phyloP scores from a whole-genome alignment of 2,888 invertebrate species.

The Meghimatium bilineatum region DNA sequence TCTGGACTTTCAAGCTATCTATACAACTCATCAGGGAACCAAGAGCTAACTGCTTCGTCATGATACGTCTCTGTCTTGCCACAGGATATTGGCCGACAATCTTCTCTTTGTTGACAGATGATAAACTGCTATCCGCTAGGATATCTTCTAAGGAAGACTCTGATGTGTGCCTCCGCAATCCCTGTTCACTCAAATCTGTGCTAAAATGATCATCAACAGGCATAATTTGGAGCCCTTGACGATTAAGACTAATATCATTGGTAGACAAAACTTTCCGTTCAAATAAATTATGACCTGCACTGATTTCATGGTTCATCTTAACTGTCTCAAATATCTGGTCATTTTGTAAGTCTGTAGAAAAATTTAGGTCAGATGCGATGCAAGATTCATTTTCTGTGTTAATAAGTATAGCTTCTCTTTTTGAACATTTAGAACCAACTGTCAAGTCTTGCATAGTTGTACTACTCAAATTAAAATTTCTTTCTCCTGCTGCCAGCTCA shows the following conservation, averaged over 20 bases:
- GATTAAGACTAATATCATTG: background rate
- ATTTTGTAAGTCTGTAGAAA: background rate
- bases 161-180: background rate
- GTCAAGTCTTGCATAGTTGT: background rate
- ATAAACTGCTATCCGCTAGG: background rate
- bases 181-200: background rate
- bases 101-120: background rate
- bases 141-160: background rate
- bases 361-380: background rate
- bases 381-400: background rate
- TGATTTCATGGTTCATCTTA: background rate
- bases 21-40: slow-evolving; percentile 14
- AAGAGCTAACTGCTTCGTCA: slow-evolving; percentile 34
- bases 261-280: slow-evolving; percentile 6
- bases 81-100: background rate
- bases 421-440: background rate
- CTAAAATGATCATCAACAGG: background rate
- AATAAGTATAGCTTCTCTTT: background rate
- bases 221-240: too few species aligned
- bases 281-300: background rate
- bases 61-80: slow-evolving; percentile 7
- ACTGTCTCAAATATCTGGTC: background rate
- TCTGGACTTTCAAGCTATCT: slow-evolving; percentile 22
- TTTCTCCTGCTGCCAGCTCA: background rate
- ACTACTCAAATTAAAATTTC: background rate